Percentiles rank a stretch among this genome's conserved stretches.
Evolutionary conservation across 2,797 vertebrate species (phyloP).

Genomic region (Psittacula derbiana): DNA sequence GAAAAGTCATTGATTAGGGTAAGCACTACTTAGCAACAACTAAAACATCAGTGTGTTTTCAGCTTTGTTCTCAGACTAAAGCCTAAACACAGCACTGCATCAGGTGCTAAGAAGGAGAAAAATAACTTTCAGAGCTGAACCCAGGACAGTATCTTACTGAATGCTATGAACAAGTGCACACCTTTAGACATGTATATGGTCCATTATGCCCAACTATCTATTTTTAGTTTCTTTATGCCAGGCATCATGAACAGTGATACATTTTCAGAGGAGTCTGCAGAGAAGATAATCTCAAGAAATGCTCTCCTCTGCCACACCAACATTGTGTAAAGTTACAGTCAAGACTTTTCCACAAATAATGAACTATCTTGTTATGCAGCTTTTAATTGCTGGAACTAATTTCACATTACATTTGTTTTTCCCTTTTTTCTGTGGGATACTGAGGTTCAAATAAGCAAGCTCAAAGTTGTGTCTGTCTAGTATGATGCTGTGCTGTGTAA

Average conservation of each 20-base stretch:
- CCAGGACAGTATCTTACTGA: background rate
- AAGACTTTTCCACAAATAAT: background rate
- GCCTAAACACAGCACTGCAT: background rate
- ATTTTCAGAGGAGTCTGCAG: background rate
- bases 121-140: background rate
- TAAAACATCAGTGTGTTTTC: background rate
- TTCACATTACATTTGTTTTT: background rate
- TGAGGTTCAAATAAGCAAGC: background rate
- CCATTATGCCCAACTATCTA: background rate
- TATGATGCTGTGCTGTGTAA: rapidly evolving
- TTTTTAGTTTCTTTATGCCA: background rate
- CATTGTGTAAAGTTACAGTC: background rate
- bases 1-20: background rate
- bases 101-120: background rate
- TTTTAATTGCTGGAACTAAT: background rate
- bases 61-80: background rate
- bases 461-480: background rate
- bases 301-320: background rate
- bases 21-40: background rate
- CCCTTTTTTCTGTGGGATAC: background rate
- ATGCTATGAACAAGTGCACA: background rate
- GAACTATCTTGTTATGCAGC: background rate
- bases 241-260: background rate
- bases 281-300: background rate
- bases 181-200: background rate